A percentile compares a stretch with the other conserved stretches of the same genome.
These are phyloP conservation scores for Frieseomelitta varia DNA, from an alignment of 1,140 invertebrate genomes.

Conservation along the genomic window DNA sequence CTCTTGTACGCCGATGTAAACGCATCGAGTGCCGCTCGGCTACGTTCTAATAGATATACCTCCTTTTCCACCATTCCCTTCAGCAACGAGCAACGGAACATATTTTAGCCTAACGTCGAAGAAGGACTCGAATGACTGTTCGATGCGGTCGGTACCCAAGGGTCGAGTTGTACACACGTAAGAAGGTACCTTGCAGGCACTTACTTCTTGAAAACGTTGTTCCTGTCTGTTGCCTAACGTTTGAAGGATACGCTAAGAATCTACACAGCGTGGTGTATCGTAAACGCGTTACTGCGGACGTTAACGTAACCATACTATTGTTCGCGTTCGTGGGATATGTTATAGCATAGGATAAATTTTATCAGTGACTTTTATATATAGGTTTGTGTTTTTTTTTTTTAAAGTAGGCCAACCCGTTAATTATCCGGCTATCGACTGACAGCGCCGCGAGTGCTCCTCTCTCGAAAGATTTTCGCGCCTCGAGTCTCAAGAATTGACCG, in stretches of 20 bases:
- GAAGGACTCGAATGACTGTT: slow-evolving; percentile 52
- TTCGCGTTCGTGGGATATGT: neutral
- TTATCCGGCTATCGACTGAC: neutral
- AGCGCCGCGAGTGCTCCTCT: neutral
- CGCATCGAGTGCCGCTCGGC: slow-evolving; percentile 52
- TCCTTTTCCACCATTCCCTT: slow-evolving; percentile 19
- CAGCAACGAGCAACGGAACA: slow-evolving; percentile 46
- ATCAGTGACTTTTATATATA: neutral
- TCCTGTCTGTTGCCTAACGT: slow-evolving; percentile 63
- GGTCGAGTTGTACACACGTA: slow-evolving; percentile 9
- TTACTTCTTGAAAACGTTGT: slow-evolving; percentile 57
- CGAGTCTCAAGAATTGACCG: slow-evolving; percentile 38
- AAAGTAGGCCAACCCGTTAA: neutral
- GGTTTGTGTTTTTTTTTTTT: no score
- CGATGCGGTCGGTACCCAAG: slow-evolving; percentile 45
- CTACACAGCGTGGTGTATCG: neutral
- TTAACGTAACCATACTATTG: neutral
- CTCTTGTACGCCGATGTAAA: slow-evolving; percentile 57
- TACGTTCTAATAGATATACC: slow-evolving; percentile 67
- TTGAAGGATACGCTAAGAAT: slow-evolving; percentile 40
- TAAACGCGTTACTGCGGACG: neutral
- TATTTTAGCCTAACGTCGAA: slow-evolving; percentile 59
- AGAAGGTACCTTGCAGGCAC: slow-evolving; percentile 29
- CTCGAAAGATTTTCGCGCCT: slow-evolving; percentile 52
- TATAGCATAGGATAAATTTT: no score